phyloP scores from a whole-genome alignment of 2,888 invertebrate species.

The Drosophila pseudotakahashii region DNA sequence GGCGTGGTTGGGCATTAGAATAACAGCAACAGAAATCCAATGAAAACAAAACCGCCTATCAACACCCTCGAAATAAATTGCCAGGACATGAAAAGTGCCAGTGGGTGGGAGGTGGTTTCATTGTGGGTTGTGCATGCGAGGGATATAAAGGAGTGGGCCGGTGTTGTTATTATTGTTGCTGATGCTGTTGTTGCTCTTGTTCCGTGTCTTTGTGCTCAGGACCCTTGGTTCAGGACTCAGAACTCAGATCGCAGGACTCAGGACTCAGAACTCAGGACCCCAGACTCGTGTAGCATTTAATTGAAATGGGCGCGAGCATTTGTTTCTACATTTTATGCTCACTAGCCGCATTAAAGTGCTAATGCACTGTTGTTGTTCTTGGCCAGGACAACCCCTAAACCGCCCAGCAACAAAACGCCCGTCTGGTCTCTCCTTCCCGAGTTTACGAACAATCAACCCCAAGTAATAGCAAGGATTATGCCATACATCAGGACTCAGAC shows the following conservation, averaged over 20 bases:
- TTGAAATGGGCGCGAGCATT: conserved; percentile 77
- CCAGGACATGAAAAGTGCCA: conserved; percentile 51
- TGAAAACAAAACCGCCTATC: conserved; percentile 83
- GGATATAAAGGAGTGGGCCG: conserved; percentile 25
- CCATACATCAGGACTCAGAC: conserved; percentile 37
- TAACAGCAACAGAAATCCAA: conserved; percentile 81
- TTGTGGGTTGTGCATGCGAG: conserved; percentile 9
- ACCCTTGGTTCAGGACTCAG: conserved; percentile 11
- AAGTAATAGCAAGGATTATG: conserved; percentile 74
- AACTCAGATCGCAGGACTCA: too few species aligned
- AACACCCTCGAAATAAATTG: conserved; percentile 78
- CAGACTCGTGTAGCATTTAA: conserved; percentile 68
- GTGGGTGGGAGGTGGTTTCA: conserved; percentile 18
- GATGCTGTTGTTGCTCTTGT: conserved; percentile 48
- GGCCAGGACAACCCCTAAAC: conserved; percentile 63
- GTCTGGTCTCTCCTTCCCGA: conserved; percentile 42
- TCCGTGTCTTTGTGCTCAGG: conserved; percentile 44
- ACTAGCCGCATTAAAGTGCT: conserved; percentile 80
- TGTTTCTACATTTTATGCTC: conserved; percentile 78
- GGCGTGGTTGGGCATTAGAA: conserved; percentile 70
- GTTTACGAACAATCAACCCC: conserved; percentile 75
- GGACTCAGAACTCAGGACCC: conserved; percentile 5
- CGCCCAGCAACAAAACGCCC: conserved; percentile 30
- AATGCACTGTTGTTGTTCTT: conserved; percentile 82
- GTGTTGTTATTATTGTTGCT: conserved; percentile 54